Evolutionary conservation across 2,113 vertebrate genomes (phyloP).

Genomic region (Dendropsophus ebraccatus): DNA sequence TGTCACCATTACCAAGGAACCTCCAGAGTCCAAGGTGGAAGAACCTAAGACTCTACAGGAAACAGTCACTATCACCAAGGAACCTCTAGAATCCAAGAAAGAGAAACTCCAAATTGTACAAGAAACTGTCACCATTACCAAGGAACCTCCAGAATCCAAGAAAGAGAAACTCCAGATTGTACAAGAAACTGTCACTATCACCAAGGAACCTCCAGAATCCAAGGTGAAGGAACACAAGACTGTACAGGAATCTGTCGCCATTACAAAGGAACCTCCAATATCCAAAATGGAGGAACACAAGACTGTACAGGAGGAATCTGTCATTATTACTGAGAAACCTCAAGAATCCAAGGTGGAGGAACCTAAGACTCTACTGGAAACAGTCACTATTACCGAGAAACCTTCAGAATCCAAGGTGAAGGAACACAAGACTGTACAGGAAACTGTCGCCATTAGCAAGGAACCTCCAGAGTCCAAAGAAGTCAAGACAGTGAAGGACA

Average conservation of each 20-base stretch:
- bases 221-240: too few species aligned
- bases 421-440: background rate
- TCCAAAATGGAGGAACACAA: background rate
- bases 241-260: too few species aligned
- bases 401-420: background rate
- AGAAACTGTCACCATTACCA: background rate
- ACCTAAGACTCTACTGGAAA: background rate
- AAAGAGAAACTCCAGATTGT: background rate
- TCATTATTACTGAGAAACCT: background rate
- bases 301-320: too few species aligned
- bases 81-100: background rate
- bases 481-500: too few species aligned
- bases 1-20: background rate
- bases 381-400: background rate
- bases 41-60: background rate
- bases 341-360: background rate
- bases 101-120: background rate
- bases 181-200: background rate
- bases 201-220: background rate
- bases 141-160: background rate
- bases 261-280: too few species aligned
- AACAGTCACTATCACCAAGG: background rate
- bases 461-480: background rate
- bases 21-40: background rate
- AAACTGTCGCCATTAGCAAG: background rate